Conservation (phyloP, 2,888 invertebrate species). For the Mayetiola destructor region DNA sequence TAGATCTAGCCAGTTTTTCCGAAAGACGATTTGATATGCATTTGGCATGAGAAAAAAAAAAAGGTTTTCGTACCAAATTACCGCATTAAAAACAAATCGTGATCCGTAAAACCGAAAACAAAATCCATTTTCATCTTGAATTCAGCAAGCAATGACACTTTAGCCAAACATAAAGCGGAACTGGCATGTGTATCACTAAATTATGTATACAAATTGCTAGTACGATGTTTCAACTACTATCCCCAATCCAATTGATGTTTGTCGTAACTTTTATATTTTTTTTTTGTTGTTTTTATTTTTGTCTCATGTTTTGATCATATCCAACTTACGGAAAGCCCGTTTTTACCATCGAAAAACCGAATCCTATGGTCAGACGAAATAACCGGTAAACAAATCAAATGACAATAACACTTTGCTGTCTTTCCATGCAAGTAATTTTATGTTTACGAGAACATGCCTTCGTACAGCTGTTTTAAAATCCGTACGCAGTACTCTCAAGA, state of each 20-base stretch:
- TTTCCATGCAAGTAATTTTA: not conserved
- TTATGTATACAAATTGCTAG: constrained; percentile 8
- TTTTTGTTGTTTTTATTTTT: too few relatives aligned
- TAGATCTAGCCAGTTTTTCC: too few relatives aligned
- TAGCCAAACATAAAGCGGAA: not conserved
- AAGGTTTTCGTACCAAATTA: too few relatives aligned
- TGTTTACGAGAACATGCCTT: not conserved
- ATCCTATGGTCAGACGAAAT: too few relatives aligned
- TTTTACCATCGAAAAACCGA: too few relatives aligned
- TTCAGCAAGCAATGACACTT: constrained; percentile 6
- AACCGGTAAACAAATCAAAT: not conserved
- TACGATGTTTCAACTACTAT: not conserved
- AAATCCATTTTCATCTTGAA: not conserved
- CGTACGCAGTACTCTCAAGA: too few relatives aligned
- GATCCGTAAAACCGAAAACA: too few relatives aligned
- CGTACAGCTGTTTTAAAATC: not conserved
- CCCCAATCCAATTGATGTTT: too few relatives aligned
- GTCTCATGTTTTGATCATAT: too few relatives aligned
- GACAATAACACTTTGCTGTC: not conserved
- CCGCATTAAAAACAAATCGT: constrained; percentile 2
- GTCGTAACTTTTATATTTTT: too few relatives aligned
- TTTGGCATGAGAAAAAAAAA: not conserved
- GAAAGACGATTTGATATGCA: too few relatives aligned
- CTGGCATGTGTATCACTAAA: not conserved
- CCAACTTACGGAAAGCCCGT: too few relatives aligned